Evolutionary conservation across 2,888 invertebrate species (phyloP), one percentile per base, ranked within the genome.

Genomic region (Matsumyia berberina): DNA sequence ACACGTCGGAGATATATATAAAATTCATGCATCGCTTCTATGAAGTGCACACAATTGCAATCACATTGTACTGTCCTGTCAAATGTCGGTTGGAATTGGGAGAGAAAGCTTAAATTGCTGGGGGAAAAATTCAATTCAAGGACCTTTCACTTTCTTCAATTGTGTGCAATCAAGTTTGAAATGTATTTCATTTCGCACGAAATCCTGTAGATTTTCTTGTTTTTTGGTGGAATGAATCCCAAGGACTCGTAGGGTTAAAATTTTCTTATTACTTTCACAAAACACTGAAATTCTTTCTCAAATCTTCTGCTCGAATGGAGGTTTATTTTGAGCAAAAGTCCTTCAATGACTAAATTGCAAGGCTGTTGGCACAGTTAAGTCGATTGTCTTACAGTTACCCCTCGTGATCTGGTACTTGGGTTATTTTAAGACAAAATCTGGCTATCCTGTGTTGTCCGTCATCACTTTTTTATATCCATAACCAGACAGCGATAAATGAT

Each of bases 401-500:
- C 24, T 24, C 24, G 24, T 24, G 4, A 24, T 4, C 24, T 24
- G 24, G 24, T 24, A 24, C 24, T 24, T 24, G 24, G 24, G 24
- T 3, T 24, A 24, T 24, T 24, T 24, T 24, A 4, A 24, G 24
- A 24, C 4, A 24, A 24, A 24, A 24, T 24, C 24, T 24, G 24
- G 4, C 4, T 24, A 24, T 24, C 24, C 24, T 7, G 7, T 15
- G 44, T 7, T 15, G 12, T 44, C 15, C 15, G 7, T 15, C 44
- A 44, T 44, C 5, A 44, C 12, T 15, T 44, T 15, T 44, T 44
- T 7, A 44, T 44, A 17, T 44, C 17, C 44, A 44, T 44, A 44
- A 8, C 15, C 44, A 44, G 44, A 44, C 44, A 44, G 6, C 8
- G 44, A 44, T 17, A 44, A 15, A 17, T 44, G 17, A 8, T 6